Conservation (phyloP, 2,797 vertebrate genomes). For the Clarias platycephalus region DNA sequence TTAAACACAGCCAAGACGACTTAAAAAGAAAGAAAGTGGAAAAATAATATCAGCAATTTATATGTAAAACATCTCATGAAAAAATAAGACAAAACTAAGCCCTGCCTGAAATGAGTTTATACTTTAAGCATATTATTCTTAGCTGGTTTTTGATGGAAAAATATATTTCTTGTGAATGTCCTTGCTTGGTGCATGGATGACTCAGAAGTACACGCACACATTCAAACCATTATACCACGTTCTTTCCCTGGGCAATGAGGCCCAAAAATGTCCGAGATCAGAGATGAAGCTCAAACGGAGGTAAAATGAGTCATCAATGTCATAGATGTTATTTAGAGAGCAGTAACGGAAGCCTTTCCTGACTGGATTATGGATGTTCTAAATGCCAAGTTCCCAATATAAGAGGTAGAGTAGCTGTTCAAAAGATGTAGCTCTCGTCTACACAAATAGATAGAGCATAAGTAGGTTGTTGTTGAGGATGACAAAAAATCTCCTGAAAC, state of each 20-base stretch:
- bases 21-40: neutral
- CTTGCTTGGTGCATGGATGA: neutral
- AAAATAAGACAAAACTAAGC: neutral
- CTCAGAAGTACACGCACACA: neutral
- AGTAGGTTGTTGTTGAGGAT: neutral
- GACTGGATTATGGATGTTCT: neutral
- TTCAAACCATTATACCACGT: neutral
- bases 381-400: neutral
- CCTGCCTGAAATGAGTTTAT: too few species aligned
- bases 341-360: neutral
- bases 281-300: neutral
- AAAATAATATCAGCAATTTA: neutral
- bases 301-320: constrained; percentile 3
- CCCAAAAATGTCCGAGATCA: neutral
- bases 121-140: constrained; percentile 1
- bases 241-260: neutral
- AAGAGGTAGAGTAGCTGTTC: neutral
- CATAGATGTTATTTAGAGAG: neutral
- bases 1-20: neutral
- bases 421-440: neutral
- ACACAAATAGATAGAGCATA: neutral
- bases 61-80: neutral
- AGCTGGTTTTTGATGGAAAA: neutral
- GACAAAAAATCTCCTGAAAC: neutral
- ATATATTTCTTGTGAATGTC: neutral